A percentile compares a stretch with the other conserved stretches of the same genome.
Evolutionary conservation across 2,113 vertebrate species (phyloP).

Genomic region (Neodon shergylaensis): DNA sequence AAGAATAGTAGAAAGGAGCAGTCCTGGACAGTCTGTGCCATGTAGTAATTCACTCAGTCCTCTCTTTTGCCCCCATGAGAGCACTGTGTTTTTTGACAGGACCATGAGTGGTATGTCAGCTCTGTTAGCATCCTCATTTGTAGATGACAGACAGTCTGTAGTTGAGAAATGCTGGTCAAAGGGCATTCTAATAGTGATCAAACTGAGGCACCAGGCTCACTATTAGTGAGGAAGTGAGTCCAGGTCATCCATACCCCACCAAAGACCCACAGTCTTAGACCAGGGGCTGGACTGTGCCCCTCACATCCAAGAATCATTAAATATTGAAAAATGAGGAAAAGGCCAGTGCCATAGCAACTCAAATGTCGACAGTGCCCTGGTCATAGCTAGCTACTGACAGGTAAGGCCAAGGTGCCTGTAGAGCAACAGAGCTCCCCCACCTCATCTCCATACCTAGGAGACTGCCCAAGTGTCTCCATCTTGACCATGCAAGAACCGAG

Average conservation of each 20-base stretch:
- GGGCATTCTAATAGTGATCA: neutral
- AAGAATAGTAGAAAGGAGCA: neutral
- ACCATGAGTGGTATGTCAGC: neutral
- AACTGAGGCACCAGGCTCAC: neutral
- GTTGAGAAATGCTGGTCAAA: neutral
- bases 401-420: slow-evolving; percentile 10
- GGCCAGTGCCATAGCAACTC: neutral
- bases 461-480: neutral
- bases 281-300: neutral
- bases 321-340: neutral
- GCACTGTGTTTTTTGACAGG: neutral
- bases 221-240: neutral
- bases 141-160: neutral
- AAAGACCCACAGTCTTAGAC: neutral
- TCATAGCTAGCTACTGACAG: neutral
- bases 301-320: neutral
- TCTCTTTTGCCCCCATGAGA: neutral
- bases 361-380: neutral
- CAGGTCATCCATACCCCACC: neutral
- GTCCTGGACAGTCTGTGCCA: neutral
- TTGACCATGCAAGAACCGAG: neutral
- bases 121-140: neutral
- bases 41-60: too few relatives aligned
- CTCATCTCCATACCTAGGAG: neutral
- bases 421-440: neutral